Evolutionary conservation across 2,113 vertebrate genomes (phyloP), one percentile per base, ranked within the genome.

Genomic region (Nymphicus hollandicus): DNA sequence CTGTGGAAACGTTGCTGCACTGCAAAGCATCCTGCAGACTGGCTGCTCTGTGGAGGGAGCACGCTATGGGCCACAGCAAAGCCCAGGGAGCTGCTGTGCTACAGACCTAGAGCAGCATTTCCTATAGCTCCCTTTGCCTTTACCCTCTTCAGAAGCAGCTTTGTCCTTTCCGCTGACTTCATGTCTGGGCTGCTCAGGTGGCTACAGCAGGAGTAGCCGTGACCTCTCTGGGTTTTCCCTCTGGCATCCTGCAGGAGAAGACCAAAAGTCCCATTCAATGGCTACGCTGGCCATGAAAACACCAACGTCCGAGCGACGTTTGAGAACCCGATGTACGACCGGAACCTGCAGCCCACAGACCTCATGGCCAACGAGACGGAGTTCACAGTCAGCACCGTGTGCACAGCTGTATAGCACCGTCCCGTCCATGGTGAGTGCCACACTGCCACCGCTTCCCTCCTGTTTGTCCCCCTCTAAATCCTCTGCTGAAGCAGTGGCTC

Each of bases 361-460:
- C 99, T 99, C 97, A 95, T 99, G 98, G 97, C 98, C 91, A 98
- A 97, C 12, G 99, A 99, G 98, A 98, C 99, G 3, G 99, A 99
- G 98, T 99, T 99, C 98, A 99, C 99, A 27, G 99, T 99, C 97
- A 99, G 99, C 99, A 99, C 99, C 6, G 99, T 99, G 95, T 99
- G 99, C 96, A 99, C 99, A 4, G 99, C 99, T 1, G 99, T 99
- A 99, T 99, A 99, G 98, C 99, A 90, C 97, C 12, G 91, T 73
- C 97, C 97, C 71, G 86, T 7, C 77, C 3, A 14, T 92, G 93
- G 97, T 93, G 97, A 98, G 99, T 98, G 91, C 4, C 3, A 3
- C 24, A 0, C 3, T 4, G 60, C 25, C 49, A 5, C 77, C 31
- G 0, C 41, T 7, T 13, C 10, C 44, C 82, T 56, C 3, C 0